Base-by-base conservation (phyloP, 2,797 vertebrate genomes). In the Gallinago stenura region DNA sequence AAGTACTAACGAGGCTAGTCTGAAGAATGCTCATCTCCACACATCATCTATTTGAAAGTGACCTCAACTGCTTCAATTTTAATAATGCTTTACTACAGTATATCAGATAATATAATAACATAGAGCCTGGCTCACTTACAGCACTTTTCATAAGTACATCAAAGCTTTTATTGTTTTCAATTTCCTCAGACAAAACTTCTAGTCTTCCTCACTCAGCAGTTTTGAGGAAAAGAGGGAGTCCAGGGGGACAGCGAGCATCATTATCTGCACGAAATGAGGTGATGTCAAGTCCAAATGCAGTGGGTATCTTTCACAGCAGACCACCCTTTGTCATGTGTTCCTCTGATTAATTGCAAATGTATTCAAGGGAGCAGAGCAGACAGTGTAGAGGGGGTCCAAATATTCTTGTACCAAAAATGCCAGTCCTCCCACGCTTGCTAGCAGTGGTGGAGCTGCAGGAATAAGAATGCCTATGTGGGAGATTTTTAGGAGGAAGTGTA, bases 301-400 rank as follows among this genome's bases (percentile, higher is more conserved):
- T 43, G 71, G 73, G 9, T 60, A 77, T 68, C 83, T 94, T 77
- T 70, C 86, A 61, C 81, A 57, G 75, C 82, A 92, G 75, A 64
- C 33, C 33, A 58, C 37, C 37, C 88, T 93, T 83, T 85, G 78
- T 94, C 33, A 2, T 62, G 21, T 14, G 50, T 75, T 90, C 50
- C 45, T 87, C 70, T 89, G 83, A 92, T 95, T 78, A 93, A 90
- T 61, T 92, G 81, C 68, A 87, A 95, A 95, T 90, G 31, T 89
- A 92, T 89, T 94, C 87, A 89, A 50, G 64, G 68, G 56, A 80
- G 88, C 66, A 70, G n/a, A 73, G 73, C 77, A 93, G 88, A 73
- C 77, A 39, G 53, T 80, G 31, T 35, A 80, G 57, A 86, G n/a
- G 73, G 56, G 30, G 41, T 58, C 62, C 80, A 92, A 90, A 77